Evolutionary conservation across 2,797 vertebrate species (phyloP), one percentile per base, ranked within the genome.

Genomic region (Pterois miles): DNA sequence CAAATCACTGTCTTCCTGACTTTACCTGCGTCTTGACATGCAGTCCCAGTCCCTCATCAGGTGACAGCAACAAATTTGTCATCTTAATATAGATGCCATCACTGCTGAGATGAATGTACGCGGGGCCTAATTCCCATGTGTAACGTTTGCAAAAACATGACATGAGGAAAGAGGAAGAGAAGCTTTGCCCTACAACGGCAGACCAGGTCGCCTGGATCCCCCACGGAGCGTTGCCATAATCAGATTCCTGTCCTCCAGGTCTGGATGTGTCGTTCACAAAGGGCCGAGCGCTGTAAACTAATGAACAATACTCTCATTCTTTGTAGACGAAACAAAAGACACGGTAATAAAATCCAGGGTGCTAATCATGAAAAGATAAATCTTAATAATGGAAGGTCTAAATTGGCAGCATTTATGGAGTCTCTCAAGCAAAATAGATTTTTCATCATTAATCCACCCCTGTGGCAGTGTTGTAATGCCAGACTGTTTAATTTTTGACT

Each of bases 71-170:
- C 86, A 89, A 90, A 95, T 94, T 94, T 94, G 92, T 95, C 90
- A 93, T 92, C 93, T 92, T 93, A 93, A 94, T 93, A 93, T 92
- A 92, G 93, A 96, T 89, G 88, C 84, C 80, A 90, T 91, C 90
- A 89, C 85, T 72, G 89, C 83, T 67, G 90, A 91, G 88, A 94
- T 92, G 89, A 94, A 88, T 90, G 92, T 46, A 90, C 48, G 84
- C 5, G n/a, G 0, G 76, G 86, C 82, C 83, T 87, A 80, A 90
- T 83, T 92, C 93, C 93, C 87, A 69, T 78, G 92, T 81, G 89
- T 86, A 94, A 93, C 86, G 88, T 94, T 91, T 92, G 73, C 76
- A 91, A 88, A 93, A 93, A 88, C 81, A 92, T 62, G 84, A 88
- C 91, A 94, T 88, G 82, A 89, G 80, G 76, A 81, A 84, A 71